These are phyloP conservation scores for Pterostichus niger DNA, from an alignment of 2,888 invertebrate genomes.

Conservation along the genomic window DNA sequence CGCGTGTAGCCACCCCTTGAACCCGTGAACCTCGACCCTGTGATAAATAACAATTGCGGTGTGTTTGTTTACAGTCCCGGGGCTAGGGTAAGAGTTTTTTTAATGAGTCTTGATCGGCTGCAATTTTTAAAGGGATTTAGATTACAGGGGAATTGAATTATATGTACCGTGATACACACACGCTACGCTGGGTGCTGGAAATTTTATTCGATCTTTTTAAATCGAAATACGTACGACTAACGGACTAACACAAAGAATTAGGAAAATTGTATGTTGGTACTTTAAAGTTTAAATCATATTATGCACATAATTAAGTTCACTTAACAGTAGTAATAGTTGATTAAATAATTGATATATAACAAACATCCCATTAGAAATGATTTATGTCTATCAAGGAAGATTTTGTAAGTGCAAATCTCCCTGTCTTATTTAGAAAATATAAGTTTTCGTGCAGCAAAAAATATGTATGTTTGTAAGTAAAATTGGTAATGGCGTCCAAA, in stretches of 20 bases:
- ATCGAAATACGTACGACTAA: background rate
- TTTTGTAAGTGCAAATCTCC: too few relatives aligned
- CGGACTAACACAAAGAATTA: background rate
- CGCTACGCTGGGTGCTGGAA: background rate
- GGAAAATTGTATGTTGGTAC: too few relatives aligned
- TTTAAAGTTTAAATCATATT: too few relatives aligned
- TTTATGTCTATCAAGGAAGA: too few relatives aligned
- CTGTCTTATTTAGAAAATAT: too few relatives aligned
- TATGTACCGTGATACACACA: constrained; percentile 4
- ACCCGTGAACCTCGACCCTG: constrained; percentile 19
- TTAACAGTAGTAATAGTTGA: too few relatives aligned
- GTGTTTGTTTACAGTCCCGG: constrained; percentile 34
- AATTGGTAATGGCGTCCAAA: too few relatives aligned
- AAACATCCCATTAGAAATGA: too few relatives aligned
- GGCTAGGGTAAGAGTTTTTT: constrained; percentile 11
- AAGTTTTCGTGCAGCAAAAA: too few relatives aligned
- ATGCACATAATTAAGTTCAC: too few relatives aligned
- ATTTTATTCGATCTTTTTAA: background rate
- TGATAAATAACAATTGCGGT: constrained; percentile 63
- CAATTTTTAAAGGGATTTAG: constrained; percentile 44
- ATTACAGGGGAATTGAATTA: constrained; percentile 37
- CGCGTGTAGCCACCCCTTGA: constrained; percentile 16
- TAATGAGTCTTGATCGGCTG: constrained; percentile 26
- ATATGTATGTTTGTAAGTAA: too few relatives aligned
- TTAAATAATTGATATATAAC: too few relatives aligned